phyloP scores from a whole-genome alignment of 2,888 invertebrate species.

The Atherix ibis region DNA sequence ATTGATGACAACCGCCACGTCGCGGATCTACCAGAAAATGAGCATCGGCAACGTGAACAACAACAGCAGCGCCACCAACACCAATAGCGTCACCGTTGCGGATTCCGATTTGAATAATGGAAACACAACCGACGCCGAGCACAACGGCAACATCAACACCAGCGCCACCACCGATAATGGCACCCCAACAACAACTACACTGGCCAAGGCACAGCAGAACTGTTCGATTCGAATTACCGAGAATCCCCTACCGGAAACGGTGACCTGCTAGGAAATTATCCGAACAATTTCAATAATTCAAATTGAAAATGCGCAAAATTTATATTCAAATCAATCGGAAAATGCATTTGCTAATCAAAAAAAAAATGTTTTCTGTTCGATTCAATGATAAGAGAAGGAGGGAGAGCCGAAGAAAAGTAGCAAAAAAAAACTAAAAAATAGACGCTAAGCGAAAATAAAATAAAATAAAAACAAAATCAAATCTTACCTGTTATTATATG shows the following conservation, averaged over 20 bases:
- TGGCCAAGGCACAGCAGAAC: constrained; percentile 16
- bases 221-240: constrained; percentile 31
- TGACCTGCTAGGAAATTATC: constrained; percentile 23
- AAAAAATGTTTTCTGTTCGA: too few species aligned
- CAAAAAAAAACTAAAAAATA: too few species aligned
- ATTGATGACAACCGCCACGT: not conserved
- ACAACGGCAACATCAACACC: constrained; percentile 12
- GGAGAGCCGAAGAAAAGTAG: too few species aligned
- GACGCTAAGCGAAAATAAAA: too few species aligned
- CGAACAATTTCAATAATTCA: not conserved
- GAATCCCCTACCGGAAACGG: constrained; percentile 32
- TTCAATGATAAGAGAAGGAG: too few species aligned
- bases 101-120: not conserved
- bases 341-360: too few species aligned
- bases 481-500: too few species aligned
- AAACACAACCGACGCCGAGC: not conserved
- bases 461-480: too few species aligned
- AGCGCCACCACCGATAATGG: constrained; percentile 8
- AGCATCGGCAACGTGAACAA: not conserved
- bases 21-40: not conserved
- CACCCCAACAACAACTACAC: constrained; percentile 16
- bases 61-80: constrained; percentile 4
- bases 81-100: constrained; percentile 1
- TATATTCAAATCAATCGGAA: too few species aligned
- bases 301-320: not conserved